Conservation (phyloP, 2,888 invertebrate species). For the Neoitamus cyanurus region DNA sequence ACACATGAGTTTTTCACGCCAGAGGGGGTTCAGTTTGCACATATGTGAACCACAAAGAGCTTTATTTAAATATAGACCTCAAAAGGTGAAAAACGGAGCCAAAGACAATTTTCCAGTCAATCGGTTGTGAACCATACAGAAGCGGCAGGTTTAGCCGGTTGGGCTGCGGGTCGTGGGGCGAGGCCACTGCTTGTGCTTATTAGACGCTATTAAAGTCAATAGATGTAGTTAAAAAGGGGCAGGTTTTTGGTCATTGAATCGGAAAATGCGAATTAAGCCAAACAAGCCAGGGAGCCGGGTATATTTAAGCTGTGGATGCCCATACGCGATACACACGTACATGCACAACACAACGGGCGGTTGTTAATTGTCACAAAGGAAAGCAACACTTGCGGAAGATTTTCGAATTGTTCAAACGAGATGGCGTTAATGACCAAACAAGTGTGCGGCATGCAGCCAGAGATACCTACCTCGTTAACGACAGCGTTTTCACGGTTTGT, state of each 20-base stretch:
- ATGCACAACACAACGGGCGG: not conserved
- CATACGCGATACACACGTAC: not conserved
- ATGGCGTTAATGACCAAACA: not conserved
- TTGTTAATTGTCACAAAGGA: not conserved
- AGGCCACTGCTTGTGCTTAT: not conserved
- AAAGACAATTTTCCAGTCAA: slow-evolving; percentile 35
- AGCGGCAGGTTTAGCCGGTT: not conserved
- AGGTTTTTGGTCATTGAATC: not conserved
- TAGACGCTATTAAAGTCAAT: not conserved
- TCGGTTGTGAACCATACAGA: slow-evolving; percentile 9
- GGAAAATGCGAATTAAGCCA: slow-evolving; percentile 11
- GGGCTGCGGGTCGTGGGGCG: not conserved
- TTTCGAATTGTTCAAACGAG: not conserved
- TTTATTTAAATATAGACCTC: slow-evolving; percentile 26
- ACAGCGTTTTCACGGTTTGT: not conserved
- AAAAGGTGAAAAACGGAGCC: slow-evolving; percentile 18
- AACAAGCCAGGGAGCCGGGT: not conserved
- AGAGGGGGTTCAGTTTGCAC: not conserved
- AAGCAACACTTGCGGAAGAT: not conserved
- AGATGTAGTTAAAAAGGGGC: not conserved
- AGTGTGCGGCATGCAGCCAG: no score
- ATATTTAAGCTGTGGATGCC: not conserved
- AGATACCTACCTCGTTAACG: not conserved
- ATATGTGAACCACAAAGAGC: slow-evolving; percentile 3
- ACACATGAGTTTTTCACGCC: not conserved